These are phyloP conservation scores for Bimastos eiseni DNA, from an alignment of 2,888 invertebrate species.

Conservation along the genomic window DNA sequence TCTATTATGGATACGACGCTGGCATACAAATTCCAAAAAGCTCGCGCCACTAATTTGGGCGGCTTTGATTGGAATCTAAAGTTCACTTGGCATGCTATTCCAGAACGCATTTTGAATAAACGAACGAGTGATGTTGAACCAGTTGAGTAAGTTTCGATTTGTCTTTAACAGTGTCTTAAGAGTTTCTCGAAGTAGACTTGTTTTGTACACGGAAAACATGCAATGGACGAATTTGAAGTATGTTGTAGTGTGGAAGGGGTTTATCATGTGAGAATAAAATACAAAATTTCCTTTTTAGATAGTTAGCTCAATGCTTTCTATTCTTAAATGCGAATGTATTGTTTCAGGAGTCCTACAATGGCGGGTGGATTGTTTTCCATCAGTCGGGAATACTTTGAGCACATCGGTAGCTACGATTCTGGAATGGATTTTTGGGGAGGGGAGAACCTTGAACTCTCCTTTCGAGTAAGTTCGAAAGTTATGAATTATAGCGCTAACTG, in stretches of 20 bases:
- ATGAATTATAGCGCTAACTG: too few species aligned
- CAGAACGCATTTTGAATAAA: conserved; percentile 68
- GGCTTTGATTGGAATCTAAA: conserved; percentile 72
- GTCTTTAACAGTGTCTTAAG: not conserved
- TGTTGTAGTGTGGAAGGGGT: too few species aligned
- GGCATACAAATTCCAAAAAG: conserved; percentile 60
- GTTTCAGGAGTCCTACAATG: conserved; percentile 84
- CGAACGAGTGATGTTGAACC: conserved; percentile 52
- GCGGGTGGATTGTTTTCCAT: conserved; percentile 97
- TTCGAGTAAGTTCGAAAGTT: conserved; percentile 79
- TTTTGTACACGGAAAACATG: too few species aligned
- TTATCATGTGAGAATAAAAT: not conserved
- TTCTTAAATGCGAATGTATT: not conserved
- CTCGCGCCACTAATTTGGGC: conserved; percentile 64
- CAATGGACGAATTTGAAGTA: not conserved
- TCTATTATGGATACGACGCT: conserved; percentile 62
- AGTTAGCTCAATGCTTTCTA: too few species aligned
- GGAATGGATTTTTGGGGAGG: conserved; percentile 99
- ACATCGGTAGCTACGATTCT: conserved; percentile 93
- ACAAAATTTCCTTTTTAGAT: not conserved
- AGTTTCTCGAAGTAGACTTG: not conserved
- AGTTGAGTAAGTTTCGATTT: conserved; percentile 51
- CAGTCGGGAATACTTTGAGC: conserved; percentile 88
- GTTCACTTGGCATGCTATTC: conserved; percentile 99
- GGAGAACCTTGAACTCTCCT: conserved; percentile 94